These are phyloP conservation scores for Ictalurus punctatus DNA, from an alignment of 2,113 vertebrate species.

Conservation along the genomic window DNA sequence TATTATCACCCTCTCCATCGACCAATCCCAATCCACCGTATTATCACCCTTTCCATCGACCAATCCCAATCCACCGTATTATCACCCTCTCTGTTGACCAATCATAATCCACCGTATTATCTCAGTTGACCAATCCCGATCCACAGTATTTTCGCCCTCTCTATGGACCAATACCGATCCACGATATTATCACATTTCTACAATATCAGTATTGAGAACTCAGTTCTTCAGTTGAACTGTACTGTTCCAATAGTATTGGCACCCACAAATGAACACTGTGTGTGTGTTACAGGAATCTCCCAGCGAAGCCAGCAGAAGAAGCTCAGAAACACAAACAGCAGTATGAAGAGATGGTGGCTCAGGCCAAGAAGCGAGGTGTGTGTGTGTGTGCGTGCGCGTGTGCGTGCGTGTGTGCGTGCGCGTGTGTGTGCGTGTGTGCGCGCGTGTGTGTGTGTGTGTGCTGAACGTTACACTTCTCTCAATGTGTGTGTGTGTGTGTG, in stretches of 20 bases:
- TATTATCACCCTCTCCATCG: neutral
- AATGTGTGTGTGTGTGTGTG: neutral
- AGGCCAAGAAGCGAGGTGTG: constrained; percentile 89
- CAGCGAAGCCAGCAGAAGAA: constrained; percentile 94
- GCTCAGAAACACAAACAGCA: constrained; percentile 91
- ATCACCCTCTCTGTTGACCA: neutral
- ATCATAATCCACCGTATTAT: neutral
- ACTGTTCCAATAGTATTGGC: neutral
- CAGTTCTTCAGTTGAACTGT: neutral
- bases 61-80: neutral
- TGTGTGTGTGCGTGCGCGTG: neutral
- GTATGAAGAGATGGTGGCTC: constrained; percentile 96
- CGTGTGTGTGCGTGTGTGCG: constrained; percentile 28
- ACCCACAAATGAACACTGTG: neutral
- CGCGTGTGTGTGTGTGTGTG: constrained; percentile 18
- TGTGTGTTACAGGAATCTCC: constrained; percentile 81
- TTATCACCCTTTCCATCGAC: neutral
- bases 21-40: neutral
- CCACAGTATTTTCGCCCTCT: neutral
- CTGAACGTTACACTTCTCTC: constrained; percentile 74
- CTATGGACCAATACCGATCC: neutral
- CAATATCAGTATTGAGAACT: neutral
- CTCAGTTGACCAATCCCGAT: neutral
- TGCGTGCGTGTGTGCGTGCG: neutral
- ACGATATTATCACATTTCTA: neutral